Evolutionary conservation across 1,140 invertebrate species (phyloP).

Genomic region (Calliopsis andreniformis): DNA sequence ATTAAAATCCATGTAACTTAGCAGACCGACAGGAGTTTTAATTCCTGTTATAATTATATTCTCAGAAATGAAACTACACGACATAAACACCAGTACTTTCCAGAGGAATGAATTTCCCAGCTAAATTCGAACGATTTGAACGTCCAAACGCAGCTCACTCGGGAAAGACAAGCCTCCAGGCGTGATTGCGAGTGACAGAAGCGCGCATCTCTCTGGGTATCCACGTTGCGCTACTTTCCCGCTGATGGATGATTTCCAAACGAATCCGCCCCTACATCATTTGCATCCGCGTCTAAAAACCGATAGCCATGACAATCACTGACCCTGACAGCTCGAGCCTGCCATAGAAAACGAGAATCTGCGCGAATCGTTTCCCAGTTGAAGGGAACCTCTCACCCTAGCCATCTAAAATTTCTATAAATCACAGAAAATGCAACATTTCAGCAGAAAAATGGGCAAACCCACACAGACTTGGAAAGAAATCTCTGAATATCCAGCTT

Average conservation of each 20-base stretch:
- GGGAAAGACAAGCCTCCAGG: not conserved
- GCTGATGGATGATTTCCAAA: slow-evolving; percentile 41
- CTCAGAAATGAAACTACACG: not conserved
- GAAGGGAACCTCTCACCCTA: no score
- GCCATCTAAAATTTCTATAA: not conserved
- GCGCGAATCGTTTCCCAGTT: slow-evolving; percentile 14
- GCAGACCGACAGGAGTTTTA: no score
- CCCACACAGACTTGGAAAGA: no score
- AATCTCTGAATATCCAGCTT: no score
- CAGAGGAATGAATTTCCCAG: not conserved
- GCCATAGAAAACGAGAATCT: not conserved
- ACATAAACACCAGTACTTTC: not conserved
- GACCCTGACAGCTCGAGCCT: slow-evolving; percentile 22
- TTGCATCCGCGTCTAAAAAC: slow-evolving; percentile 9
- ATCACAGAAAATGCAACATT: not conserved
- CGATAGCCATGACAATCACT: slow-evolving; percentile 1
- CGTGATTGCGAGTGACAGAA: slow-evolving; percentile 14
- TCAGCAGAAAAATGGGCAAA: no score
- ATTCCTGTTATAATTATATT: no score
- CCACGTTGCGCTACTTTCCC: not conserved
- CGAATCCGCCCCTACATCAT: slow-evolving; percentile 10
- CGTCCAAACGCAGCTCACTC: not conserved
- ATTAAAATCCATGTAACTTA: no score
- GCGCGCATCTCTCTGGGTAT: slow-evolving; percentile 5
- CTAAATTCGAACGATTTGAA: not conserved